These are phyloP conservation scores for Neoscelio sp. DNA, from an alignment of 2,888 invertebrate genomes.

Conservation along the genomic window DNA sequence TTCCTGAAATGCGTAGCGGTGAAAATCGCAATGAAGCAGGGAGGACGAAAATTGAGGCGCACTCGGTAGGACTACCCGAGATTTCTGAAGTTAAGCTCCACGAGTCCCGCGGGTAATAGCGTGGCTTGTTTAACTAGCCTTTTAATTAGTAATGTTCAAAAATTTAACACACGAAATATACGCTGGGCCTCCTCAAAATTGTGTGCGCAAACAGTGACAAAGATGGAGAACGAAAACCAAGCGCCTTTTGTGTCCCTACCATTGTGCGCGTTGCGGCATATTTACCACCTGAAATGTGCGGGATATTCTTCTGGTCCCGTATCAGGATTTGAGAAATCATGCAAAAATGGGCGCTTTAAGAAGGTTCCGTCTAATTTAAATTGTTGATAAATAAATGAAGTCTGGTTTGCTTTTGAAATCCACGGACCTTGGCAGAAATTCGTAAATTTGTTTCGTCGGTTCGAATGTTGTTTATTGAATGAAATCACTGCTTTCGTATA, in stretches of 20 bases:
- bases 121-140: slow-evolving; percentile 83
- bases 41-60: slow-evolving; percentile 34
- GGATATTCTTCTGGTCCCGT: too few relatives aligned
- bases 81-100: slow-evolving; percentile 70
- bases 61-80: slow-evolving; percentile 7
- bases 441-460: too few relatives aligned
- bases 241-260: slow-evolving; percentile 72
- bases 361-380: too few relatives aligned
- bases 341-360: too few relatives aligned
- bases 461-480: too few relatives aligned
- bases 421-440: slow-evolving; percentile 26
- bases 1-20: slow-evolving; percentile 58
- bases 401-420: too few relatives aligned
- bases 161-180: slow-evolving; percentile 82
- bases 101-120: slow-evolving; percentile 77
- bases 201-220: slow-evolving; percentile 66
- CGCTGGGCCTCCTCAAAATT: slow-evolving; percentile 80
- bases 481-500: slow-evolving; percentile 11
- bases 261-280: slow-evolving; percentile 76
- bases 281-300: slow-evolving; percentile 67
- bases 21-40: slow-evolving; percentile 26
- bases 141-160: slow-evolving; percentile 84
- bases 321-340: too few relatives aligned
- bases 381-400: too few relatives aligned
- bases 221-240: slow-evolving; percentile 30